These are phyloP conservation scores for Acronicta psi DNA, from an alignment of 2,888 invertebrate genomes.

Conservation along the genomic window DNA sequence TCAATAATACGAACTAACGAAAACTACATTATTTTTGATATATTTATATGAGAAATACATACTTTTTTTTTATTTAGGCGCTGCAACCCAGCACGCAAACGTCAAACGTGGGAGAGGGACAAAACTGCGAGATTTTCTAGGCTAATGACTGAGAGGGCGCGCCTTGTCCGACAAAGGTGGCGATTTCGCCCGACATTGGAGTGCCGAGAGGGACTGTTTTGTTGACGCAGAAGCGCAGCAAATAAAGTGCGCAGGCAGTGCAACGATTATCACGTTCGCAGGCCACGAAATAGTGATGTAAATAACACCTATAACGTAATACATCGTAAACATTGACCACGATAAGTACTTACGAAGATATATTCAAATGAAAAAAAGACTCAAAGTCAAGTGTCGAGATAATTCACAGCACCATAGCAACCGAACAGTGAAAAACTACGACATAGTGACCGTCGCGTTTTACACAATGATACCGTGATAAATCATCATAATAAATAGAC, in stretches of 20 bases:
- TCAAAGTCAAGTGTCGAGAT: slow-evolving; percentile 68
- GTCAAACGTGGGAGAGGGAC: slow-evolving; percentile 75
- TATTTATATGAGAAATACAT: neutral
- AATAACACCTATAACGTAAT: slow-evolving; percentile 78
- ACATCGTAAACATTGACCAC: slow-evolving; percentile 76
- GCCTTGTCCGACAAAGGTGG: slow-evolving; percentile 56
- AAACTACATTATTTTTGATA: too few species aligned
- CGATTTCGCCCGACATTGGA: slow-evolving; percentile 63
- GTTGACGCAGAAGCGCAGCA: slow-evolving; percentile 87
- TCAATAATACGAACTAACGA: too few species aligned
- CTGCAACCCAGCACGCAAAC: slow-evolving; percentile 69
- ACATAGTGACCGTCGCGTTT: slow-evolving; percentile 79
- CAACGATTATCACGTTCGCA: slow-evolving; percentile 85
- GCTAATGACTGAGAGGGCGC: slow-evolving; percentile 76
- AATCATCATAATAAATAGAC: slow-evolving; percentile 67
- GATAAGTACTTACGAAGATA: slow-evolving; percentile 62
- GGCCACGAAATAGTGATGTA: slow-evolving; percentile 84
- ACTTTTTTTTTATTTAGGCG: slow-evolving; percentile 24
- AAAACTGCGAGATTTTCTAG: slow-evolving; percentile 54
- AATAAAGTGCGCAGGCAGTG: slow-evolving; percentile 87
- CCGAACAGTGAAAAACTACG: slow-evolving; percentile 80
- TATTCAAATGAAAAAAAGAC: slow-evolving; percentile 50
- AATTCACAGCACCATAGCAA: slow-evolving; percentile 76
- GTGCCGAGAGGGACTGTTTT: slow-evolving; percentile 68
- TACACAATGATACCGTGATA: slow-evolving; percentile 79